Conservation (phyloP, 2,888 invertebrate species). For the Drosophila mercatorum region DNA sequence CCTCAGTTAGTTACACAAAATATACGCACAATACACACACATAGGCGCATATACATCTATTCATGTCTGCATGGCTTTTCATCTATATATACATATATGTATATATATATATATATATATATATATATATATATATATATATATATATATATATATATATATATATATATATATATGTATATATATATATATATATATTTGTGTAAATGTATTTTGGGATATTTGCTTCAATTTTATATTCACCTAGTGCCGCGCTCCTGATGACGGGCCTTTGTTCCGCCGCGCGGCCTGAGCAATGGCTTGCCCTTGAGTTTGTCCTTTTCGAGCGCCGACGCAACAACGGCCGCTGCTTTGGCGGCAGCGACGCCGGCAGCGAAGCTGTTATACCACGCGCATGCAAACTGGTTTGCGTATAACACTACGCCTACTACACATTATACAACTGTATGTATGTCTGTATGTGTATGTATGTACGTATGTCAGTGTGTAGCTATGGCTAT, state of each 20-base stretch:
- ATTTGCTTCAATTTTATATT: conserved; percentile 23
- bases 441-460: background rate
- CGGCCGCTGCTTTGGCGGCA: conserved; percentile 20
- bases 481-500: background rate
- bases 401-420: conserved; percentile 71
- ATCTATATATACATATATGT: background rate
- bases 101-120: too few relatives aligned
- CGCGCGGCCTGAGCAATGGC: conserved; percentile 31
- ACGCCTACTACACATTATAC: conserved; percentile 13
- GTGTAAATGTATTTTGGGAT: background rate
- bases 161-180: too few relatives aligned
- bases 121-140: too few relatives aligned
- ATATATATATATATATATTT: too few relatives aligned
- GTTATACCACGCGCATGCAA: conserved; percentile 63
- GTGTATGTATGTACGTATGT: too few relatives aligned
- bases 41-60: background rate
- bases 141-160: background rate
- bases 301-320: conserved; percentile 80
- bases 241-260: conserved; percentile 22
- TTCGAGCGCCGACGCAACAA: conserved; percentile 60
- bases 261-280: conserved; percentile 34
- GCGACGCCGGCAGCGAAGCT: conserved; percentile 34
- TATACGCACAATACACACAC: background rate
- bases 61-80: conserved; percentile 9
- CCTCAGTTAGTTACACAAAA: background rate